These are phyloP conservation scores for Formica aserva DNA, from an alignment of 2,888 invertebrate genomes.

Conservation along the genomic window DNA sequence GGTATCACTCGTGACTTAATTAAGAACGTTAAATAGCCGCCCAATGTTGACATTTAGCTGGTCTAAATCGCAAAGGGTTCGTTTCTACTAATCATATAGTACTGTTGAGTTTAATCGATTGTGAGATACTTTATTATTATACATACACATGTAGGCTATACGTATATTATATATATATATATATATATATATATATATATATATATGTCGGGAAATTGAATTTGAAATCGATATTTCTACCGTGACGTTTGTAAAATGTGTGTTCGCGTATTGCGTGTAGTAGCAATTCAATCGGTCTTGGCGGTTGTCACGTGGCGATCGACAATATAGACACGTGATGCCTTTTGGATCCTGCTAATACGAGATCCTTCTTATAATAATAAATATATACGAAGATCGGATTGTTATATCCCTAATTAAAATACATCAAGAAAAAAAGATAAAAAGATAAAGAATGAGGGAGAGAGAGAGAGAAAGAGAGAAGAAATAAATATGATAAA, in stretches of 20 bases:
- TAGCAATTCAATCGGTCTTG: slow-evolving; percentile 71
- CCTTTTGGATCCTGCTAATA: neutral
- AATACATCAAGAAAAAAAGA: neutral
- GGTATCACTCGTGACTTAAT: slow-evolving; percentile 67
- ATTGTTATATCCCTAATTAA: neutral
- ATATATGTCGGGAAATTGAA: slow-evolving; percentile 49
- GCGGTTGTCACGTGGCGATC: slow-evolving; percentile 41
- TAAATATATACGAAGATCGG: neutral
- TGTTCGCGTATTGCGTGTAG: slow-evolving; percentile 68
- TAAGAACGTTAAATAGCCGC: slow-evolving; percentile 65
- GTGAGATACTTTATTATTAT: slow-evolving; percentile 66
- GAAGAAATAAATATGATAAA: neutral
- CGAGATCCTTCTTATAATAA: neutral
- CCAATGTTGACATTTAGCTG: slow-evolving; percentile 82
- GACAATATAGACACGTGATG: slow-evolving; percentile 6
- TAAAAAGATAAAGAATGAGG: too few relatives aligned
- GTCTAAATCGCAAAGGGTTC: slow-evolving; percentile 80
- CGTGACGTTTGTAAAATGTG: slow-evolving; percentile 72
- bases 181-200: slow-evolving; percentile 8
- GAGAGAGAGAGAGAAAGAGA: neutral
- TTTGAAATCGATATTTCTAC: slow-evolving; percentile 74
- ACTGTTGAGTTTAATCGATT: slow-evolving; percentile 73
- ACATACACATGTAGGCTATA: slow-evolving; percentile 23
- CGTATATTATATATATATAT: neutral
- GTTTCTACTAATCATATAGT: slow-evolving; percentile 77